Percentiles rank a stretch among this genome's conserved stretches.
Evolutionary conservation across 2,113 vertebrate genomes (phyloP).

Genomic region (Saccopteryx leptura): DNA sequence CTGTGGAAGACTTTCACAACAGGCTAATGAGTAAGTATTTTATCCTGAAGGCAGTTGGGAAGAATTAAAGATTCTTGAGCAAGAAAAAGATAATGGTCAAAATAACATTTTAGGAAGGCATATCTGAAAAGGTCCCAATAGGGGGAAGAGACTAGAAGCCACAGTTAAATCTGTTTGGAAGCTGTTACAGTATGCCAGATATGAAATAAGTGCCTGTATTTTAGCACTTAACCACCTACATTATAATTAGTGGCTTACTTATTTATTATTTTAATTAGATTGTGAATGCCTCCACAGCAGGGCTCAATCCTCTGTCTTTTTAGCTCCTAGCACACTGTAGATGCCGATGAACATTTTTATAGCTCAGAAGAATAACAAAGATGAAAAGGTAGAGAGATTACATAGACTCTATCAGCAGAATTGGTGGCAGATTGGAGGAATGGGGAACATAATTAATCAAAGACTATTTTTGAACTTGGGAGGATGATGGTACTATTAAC

Average conservation of each 20-base stretch:
- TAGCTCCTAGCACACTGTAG: not conserved
- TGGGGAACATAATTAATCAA: conserved; percentile 44
- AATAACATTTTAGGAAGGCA: conserved; percentile 22
- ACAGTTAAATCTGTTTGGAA: conserved; percentile 38
- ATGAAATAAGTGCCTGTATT: not conserved
- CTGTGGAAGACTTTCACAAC: not conserved
- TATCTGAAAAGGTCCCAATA: not conserved
- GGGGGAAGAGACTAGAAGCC: not conserved
- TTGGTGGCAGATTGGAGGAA: not conserved
- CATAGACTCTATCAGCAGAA: not conserved
- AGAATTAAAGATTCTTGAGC: conserved; percentile 54
- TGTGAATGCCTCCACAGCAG: not conserved
- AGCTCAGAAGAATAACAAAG: not conserved
- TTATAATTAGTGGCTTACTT: conserved; percentile 26
- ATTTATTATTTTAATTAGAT: conserved; percentile 46
- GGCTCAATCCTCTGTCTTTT: not conserved
- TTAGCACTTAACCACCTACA: not conserved
- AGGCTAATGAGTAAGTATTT: conserved; percentile 24
- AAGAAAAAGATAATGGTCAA: conserved; percentile 47
- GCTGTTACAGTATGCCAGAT: not conserved
- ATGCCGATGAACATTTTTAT: not conserved
- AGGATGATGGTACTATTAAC: not conserved
- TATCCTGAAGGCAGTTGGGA: conserved; percentile 11
- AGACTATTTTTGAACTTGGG: conserved; percentile 43
- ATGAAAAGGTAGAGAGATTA: not conserved